Conservation (phyloP, 2,797 vertebrate genomes). For the Phrynocephalus vlangalii region DNA sequence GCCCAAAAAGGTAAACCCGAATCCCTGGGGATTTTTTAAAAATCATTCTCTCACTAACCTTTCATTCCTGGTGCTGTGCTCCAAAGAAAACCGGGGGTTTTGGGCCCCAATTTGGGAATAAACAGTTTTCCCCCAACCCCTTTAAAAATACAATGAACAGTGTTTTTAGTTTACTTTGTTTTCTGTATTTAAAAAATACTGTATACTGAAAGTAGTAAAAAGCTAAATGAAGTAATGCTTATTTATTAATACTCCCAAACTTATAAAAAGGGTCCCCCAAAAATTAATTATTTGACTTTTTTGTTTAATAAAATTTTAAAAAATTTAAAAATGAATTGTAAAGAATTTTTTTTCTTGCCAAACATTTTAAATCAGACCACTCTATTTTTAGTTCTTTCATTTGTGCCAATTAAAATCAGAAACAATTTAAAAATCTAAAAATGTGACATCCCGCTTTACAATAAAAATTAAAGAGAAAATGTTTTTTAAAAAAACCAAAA, state of each 20-base stretch:
- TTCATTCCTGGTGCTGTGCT: constrained; percentile 44
- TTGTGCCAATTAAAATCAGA: constrained; percentile 80
- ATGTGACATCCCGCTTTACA: constrained; percentile 53
- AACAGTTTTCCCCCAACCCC: constrained; percentile 61
- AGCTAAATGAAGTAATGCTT: constrained; percentile 76
- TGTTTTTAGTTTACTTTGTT: constrained; percentile 72
- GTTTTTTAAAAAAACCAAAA: constrained; percentile 67
- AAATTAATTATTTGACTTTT: constrained; percentile 76
- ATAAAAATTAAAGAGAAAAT: constrained; percentile 40
- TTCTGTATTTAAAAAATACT: constrained; percentile 73
- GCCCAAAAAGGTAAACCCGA: constrained; percentile 85
- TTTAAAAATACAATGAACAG: constrained; percentile 68
- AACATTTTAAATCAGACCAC: constrained; percentile 77
- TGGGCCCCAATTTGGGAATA: constrained; percentile 36
- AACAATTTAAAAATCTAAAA: constrained; percentile 68
- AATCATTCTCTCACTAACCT: constrained; percentile 53
- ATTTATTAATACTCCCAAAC: constrained; percentile 79
- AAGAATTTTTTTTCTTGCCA: constrained; percentile 70
- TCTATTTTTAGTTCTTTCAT: constrained; percentile 77
- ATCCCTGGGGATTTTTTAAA: constrained; percentile 52
- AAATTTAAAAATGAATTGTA: constrained; percentile 70
- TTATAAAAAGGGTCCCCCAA: constrained; percentile 71
- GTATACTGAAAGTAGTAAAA: constrained; percentile 68
- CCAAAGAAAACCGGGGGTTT: constrained; percentile 62
- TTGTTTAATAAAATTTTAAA: constrained; percentile 77